Conservation (phyloP, 2,888 invertebrate species). For the Lysandra coridon region DNA sequence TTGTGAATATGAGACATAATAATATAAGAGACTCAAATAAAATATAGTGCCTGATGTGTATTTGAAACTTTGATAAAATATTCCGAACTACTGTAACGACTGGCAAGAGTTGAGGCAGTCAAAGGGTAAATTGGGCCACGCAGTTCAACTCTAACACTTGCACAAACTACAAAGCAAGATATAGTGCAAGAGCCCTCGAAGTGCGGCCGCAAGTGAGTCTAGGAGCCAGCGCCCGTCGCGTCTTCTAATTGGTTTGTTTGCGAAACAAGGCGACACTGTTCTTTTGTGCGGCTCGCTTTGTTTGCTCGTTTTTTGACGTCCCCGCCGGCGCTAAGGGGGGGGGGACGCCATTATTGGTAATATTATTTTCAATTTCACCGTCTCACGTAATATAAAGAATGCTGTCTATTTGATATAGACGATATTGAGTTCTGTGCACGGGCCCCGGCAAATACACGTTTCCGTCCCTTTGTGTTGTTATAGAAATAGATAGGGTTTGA, state of each 20-base stretch:
- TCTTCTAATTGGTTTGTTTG: slow-evolving; percentile 42
- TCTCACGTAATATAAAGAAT: neutral
- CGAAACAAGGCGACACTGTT: slow-evolving; percentile 38
- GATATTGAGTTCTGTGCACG: slow-evolving; percentile 2
- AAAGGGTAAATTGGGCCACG: neutral
- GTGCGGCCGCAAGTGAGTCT: slow-evolving; percentile 7
- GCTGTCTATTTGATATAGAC: slow-evolving; percentile 9
- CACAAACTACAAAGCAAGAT: neutral
- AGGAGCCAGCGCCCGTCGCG: neutral
- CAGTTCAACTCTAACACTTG: neutral
- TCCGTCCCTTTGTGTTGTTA: neutral
- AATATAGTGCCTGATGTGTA: no score
- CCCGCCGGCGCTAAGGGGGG: neutral
- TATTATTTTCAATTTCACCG: slow-evolving; percentile 28
- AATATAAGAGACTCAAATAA: no score
- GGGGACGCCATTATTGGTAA: slow-evolving; percentile 27
- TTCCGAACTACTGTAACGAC: neutral
- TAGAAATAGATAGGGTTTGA: neutral
- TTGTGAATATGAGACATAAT: no score
- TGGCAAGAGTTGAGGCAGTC: neutral
- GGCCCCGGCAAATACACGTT: slow-evolving; percentile 1
- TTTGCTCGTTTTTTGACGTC: slow-evolving; percentile 18
- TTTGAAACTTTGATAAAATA: no score
- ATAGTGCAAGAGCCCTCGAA: slow-evolving; percentile 1
- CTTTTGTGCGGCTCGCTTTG: slow-evolving; percentile 35